A percentile compares a stretch with the other conserved stretches of the same genome.
Evolutionary conservation across 2,797 vertebrate genomes (phyloP).

Genomic region (Crax fasciolata): DNA sequence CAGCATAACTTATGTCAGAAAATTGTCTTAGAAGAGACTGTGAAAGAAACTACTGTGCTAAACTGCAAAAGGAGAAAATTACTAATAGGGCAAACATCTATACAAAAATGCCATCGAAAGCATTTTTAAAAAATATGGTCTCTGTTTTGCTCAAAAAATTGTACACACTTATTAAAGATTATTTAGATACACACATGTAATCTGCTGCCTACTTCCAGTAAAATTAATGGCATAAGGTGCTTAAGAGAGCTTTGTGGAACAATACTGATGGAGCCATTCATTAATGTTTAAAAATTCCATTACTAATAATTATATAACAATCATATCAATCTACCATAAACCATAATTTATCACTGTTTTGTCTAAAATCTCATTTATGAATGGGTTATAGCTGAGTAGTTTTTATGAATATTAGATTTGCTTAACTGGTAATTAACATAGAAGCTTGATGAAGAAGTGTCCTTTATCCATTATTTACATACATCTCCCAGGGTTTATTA

Average conservation of each 20-base stretch:
- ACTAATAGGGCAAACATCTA: neutral
- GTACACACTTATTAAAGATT: neutral
- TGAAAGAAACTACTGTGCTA: neutral
- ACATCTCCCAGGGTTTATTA: neutral
- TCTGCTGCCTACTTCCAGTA: slow-evolving; percentile 6
- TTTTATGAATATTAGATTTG: slow-evolving; percentile 35
- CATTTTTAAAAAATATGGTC: neutral
- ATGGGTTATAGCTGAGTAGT: neutral
- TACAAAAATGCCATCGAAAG: neutral
- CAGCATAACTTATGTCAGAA: neutral
- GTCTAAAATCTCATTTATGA: slow-evolving; percentile 12
- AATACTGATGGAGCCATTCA: neutral
- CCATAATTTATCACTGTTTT: neutral
- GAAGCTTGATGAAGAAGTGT: neutral
- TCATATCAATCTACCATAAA: neutral
- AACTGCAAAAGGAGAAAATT: neutral
- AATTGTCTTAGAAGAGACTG: neutral
- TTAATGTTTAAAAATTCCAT: neutral
- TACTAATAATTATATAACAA: neutral
- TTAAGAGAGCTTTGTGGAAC: neutral
- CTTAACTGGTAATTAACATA: slow-evolving; percentile 22
- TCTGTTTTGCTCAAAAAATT: slow-evolving; percentile 8
- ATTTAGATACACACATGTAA: neutral
- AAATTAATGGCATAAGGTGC: neutral
- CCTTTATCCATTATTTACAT: neutral